These are phyloP conservation scores for Corythaeola cristata DNA, from an alignment of 2,113 vertebrate species.

Conservation along the genomic window DNA sequence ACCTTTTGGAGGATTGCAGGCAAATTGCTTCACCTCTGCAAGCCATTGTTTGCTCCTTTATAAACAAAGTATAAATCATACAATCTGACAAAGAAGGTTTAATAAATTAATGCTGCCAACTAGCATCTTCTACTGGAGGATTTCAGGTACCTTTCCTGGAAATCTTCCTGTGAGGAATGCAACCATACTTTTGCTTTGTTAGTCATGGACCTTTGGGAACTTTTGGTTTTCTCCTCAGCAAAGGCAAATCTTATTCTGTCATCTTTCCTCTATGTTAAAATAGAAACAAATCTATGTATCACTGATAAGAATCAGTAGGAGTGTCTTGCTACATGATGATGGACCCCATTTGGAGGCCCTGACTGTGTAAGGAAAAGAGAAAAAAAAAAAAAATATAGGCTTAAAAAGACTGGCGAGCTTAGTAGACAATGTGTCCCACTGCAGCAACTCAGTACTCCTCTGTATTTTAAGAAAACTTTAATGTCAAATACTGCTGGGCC, in stretches of 20 bases:
- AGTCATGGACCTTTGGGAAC: background rate
- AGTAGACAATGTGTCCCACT: background rate
- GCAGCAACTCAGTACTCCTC: background rate
- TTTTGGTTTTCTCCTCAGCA: background rate
- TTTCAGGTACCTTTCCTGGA: background rate
- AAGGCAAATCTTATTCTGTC: background rate
- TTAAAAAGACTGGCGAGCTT: background rate
- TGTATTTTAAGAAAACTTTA: background rate
- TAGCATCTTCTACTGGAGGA: background rate
- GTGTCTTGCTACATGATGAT: background rate
- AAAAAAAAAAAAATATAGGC: background rate
- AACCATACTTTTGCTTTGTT: background rate
- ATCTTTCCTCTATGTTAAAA: background rate
- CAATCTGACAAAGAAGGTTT: background rate
- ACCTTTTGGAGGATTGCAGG: background rate
- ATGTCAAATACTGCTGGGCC: background rate
- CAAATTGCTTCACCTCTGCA: background rate
- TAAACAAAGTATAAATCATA: background rate
- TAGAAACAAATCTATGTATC: background rate
- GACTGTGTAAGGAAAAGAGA: background rate
- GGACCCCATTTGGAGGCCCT: background rate
- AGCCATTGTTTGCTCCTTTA: background rate
- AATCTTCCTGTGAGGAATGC: background rate
- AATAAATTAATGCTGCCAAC: background rate
- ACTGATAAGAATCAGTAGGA: background rate